Evolutionary conservation across 2,888 invertebrate species (phyloP), one percentile per base, ranked within the genome.

Genomic region (Abscondita cerata): DNA sequence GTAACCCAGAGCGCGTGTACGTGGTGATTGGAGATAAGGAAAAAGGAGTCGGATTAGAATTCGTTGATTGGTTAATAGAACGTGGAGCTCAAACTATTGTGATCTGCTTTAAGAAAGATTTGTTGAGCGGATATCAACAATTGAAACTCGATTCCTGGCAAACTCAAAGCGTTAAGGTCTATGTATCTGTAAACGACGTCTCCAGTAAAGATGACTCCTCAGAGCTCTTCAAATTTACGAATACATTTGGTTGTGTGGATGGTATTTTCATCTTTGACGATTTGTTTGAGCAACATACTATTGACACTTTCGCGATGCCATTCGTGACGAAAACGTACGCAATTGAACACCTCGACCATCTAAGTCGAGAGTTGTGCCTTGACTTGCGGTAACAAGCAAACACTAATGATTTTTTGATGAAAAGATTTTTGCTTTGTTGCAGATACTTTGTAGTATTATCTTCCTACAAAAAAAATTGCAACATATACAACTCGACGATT

Each of bases 381-480:
- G 44, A 81, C 0, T 71, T 86, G 38, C 76, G 83, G 73, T 74
- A 65, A 40, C n/a, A n/a, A n/a, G n/a, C 6, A 25, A n/a, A n/a
- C n/a, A 25, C 25, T 25, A 25, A 25, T 25, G 25, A 6, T 25
- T 25, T 2, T 25, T 25, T 2, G 25, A 4, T 2, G 4, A 4
- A 25, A 25, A 25, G 6, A 25, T 6, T 25, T 25, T 18, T 16
- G 15, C 18, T n/a, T n/a, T n/a, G n/a, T n/a, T n/a, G 9, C 71
- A 84, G 88, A 73, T 86, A 91, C 81, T 96, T 96, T 78, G 95
- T 96, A 0, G 88, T 93, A 16, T 96, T 96, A 82, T 96, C 96
- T 0, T 95, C 95, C 13, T 92, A 96, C 96, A 12, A 86, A 95
- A 18, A 96, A 96, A 95, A 94, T 81, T 96, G 96, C 77, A 96